Evolutionary conservation across 2,888 invertebrate genomes (phyloP).

Genomic region (Erebia palarica): DNA sequence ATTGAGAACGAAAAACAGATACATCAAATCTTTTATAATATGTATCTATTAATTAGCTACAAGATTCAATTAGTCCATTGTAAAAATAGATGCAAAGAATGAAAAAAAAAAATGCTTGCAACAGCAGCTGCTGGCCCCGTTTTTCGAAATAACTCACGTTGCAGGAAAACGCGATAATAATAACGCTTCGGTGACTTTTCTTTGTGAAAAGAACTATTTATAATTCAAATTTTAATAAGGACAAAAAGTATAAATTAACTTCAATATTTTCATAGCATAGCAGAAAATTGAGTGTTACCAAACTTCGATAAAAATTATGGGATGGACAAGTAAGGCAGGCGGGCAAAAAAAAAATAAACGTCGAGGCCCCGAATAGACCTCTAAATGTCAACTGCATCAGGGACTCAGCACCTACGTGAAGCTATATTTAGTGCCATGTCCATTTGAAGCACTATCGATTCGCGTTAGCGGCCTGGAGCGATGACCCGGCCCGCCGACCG

Average conservation of each 20-base stretch:
- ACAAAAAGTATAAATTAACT: too few relatives aligned
- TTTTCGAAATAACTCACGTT: constrained; percentile 26
- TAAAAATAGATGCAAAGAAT: too few relatives aligned
- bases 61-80: too few relatives aligned
- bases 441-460: constrained; percentile 81
- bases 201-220: neutral
- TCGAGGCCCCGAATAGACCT: constrained; percentile 34
- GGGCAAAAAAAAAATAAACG: constrained; percentile 16
- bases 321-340: constrained; percentile 1
- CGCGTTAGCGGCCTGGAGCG: constrained; percentile 67
- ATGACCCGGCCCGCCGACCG: constrained; percentile 70
- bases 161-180: constrained; percentile 10
- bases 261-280: too few relatives aligned
- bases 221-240: too few relatives aligned
- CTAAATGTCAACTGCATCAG: constrained; percentile 37
- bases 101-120: constrained; percentile 12
- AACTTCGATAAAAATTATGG: constrained; percentile 3
- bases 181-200: neutral
- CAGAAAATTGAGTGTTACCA: neutral
- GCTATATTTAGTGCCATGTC: constrained; percentile 74
- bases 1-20: too few relatives aligned
- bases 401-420: constrained; percentile 46
- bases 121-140: constrained; percentile 36
- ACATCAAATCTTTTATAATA: too few relatives aligned
- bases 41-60: too few relatives aligned